Percentiles rank a stretch among this genome's conserved stretches.
Evolutionary conservation across 2,888 invertebrate species (phyloP).

Genomic region (Protophormia terraenovae): DNA sequence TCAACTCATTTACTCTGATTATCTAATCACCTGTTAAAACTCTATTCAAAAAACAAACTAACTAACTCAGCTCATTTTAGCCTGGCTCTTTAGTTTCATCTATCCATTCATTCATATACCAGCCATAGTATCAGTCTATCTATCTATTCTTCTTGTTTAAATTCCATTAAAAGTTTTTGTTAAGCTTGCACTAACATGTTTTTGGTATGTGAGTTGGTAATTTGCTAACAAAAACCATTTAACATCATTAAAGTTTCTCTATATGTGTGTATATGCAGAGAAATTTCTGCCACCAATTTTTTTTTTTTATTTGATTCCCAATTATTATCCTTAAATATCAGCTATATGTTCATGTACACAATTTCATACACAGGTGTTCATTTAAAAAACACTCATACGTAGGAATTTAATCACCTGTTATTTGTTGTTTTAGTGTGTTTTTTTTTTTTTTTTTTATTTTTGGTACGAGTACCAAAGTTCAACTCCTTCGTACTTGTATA

Average conservation of each 20-base stretch:
- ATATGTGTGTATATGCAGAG: not conserved
- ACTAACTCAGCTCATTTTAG: conserved; percentile 48
- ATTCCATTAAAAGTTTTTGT: conserved; percentile 64
- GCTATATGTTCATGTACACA: not conserved
- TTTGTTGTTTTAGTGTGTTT: conserved; percentile 21
- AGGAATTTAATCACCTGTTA: conserved; percentile 46
- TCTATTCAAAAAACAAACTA: conserved; percentile 23
- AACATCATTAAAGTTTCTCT: conserved; percentile 64
- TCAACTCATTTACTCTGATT: conserved; percentile 62
- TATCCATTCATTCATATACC: not conserved
- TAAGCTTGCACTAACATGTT: conserved; percentile 58
- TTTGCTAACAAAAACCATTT: conserved; percentile 67
- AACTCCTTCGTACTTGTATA: conserved; percentile 21
- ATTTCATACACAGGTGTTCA: not conserved
- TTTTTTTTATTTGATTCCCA: conserved; percentile 47
- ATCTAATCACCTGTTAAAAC: conserved; percentile 67
- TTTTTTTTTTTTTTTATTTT: not conserved
- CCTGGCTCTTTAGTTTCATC: conserved; percentile 13
- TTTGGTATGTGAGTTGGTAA: conserved; percentile 47
- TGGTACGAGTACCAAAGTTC: not conserved
- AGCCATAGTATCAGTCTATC: not conserved
- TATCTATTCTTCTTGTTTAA: conserved; percentile 47
- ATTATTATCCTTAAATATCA: conserved; percentile 58
- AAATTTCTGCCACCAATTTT: not conserved
- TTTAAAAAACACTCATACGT: not conserved